A percentile compares a stretch with the other conserved stretches of the same genome.
Conservation (phyloP, 2,888 invertebrate species). For the Sphinx pinastri region DNA sequence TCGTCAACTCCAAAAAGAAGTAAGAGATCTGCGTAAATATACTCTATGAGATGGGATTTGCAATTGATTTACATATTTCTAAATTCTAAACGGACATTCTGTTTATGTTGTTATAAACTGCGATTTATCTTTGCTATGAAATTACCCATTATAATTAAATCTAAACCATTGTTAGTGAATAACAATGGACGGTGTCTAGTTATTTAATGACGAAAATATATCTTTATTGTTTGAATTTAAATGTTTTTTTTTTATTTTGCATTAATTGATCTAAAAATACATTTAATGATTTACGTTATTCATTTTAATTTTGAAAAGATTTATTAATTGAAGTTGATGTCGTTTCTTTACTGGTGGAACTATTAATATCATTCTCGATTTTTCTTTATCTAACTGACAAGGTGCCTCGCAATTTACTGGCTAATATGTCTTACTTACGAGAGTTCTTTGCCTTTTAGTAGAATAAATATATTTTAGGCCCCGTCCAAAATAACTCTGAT, state of each 20-base stretch:
- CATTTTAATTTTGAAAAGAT: too few species aligned
- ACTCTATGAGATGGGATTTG: constrained; percentile 46
- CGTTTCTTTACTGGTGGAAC: too few species aligned
- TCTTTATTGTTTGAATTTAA: background rate
- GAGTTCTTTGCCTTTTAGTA: too few species aligned
- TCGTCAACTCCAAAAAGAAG: background rate
- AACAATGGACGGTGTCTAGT: background rate
- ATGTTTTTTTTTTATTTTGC: background rate
- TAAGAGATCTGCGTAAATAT: constrained; percentile 1
- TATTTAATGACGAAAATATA: background rate
- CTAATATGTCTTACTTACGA: too few species aligned
- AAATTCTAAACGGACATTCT: constrained; percentile 51
- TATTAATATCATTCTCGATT: too few species aligned
- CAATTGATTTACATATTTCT: constrained; percentile 63
- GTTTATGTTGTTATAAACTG: constrained; percentile 46
- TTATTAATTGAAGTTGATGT: too few species aligned
- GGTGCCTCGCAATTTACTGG: too few species aligned
- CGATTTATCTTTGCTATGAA: constrained; percentile 37
- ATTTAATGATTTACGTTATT: background rate
- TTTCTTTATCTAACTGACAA: too few species aligned
- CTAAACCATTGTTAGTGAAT: constrained; percentile 27
- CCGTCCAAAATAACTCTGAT: too few species aligned
- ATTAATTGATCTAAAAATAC: background rate
- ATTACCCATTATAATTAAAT: constrained; percentile 16
- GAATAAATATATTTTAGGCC: too few species aligned